Evolutionary conservation across 2,888 invertebrate genomes (phyloP), one percentile per base, ranked within the genome.

Genomic region (Glyphotaelius pellucidus): DNA sequence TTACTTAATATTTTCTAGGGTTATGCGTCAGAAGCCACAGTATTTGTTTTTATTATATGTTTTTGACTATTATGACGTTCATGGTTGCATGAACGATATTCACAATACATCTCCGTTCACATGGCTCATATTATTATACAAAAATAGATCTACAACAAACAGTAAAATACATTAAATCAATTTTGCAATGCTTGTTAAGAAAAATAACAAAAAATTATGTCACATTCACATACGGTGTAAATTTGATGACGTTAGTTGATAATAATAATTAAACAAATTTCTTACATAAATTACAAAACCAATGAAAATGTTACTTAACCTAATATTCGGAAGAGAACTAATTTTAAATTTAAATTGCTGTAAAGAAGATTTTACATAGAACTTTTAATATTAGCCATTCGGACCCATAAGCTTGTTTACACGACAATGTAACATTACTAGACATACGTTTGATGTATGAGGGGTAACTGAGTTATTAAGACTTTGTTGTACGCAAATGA

Each of bases 31-130:
- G 9, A 38, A 35, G 0, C 35, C 35, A 35, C 35, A 38, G 9
- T 38, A 38, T 38, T 38, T 9, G 38, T 9, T 0, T 38, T 38
- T 38, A 38, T 38, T 38, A 38, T 38, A 7, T 38, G 9, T 38
- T n/a, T n/a, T n/a, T n/a, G n/a, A n/a, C n/a, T n/a, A n/a, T n/a
- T n/a, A n/a, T n/a, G n/a, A n/a, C n/a, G n/a, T n/a, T 38, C 9
- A 38, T 38, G 38, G 38, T 38, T 38, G 38, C 38, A 38, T 38
- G 38, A 38, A 38, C 38, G 38, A 9, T 38, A 87, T 30, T 87
- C n/a, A 25, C 87, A 52, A 87, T 87, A 87, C 87, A 67, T 67
- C 87, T 87, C 87, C 11, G 67, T 67, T 87, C 47, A 87, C 87
- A 87, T 83, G 31, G 83, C 7, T 83, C 35, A 83, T 12, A 83